Percentiles rank a stretch among this genome's conserved stretches.
Evolutionary conservation across 2,888 invertebrate species (phyloP).

Genomic region (Mechanitis messenoides): DNA sequence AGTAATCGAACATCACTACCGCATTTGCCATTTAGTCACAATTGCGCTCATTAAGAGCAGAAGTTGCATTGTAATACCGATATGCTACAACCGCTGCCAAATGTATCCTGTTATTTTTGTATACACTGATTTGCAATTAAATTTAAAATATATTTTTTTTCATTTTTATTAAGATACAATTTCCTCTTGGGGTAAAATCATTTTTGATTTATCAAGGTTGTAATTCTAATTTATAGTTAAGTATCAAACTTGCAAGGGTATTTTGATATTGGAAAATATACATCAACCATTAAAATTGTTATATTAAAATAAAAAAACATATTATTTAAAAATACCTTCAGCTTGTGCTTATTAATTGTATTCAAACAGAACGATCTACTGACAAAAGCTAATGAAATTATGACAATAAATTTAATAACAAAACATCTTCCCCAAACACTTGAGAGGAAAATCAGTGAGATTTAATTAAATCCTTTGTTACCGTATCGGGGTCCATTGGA

Average conservation of each 20-base stretch:
- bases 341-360: not conserved
- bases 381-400: conserved; percentile 22
- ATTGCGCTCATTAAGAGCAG: conserved; percentile 46
- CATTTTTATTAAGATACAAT: no score
- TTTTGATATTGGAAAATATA: no score
- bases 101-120: conserved; percentile 19
- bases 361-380: conserved; percentile 1
- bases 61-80: conserved; percentile 39
- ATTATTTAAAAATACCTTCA: conserved; percentile 9
- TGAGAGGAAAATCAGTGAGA: conserved; percentile 43
- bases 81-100: conserved; percentile 34
- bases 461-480: conserved; percentile 58
- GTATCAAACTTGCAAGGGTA: no score
- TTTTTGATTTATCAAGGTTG: no score
- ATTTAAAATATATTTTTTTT: not conserved
- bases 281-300: no score
- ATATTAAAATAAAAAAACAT: no score
- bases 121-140: not conserved
- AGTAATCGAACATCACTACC: not conserved
- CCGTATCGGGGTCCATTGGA: conserved; percentile 44
- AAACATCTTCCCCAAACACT: conserved; percentile 19
- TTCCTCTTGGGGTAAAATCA: no score
- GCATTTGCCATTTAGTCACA: conserved; percentile 36
- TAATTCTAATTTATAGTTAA: no score
- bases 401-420: conserved; percentile 25